A percentile compares a stretch with the other conserved stretches of the same genome.
These are phyloP conservation scores for Myiotriccus ornatus DNA, from an alignment of 2,797 vertebrate genomes.

Conservation along the genomic window DNA sequence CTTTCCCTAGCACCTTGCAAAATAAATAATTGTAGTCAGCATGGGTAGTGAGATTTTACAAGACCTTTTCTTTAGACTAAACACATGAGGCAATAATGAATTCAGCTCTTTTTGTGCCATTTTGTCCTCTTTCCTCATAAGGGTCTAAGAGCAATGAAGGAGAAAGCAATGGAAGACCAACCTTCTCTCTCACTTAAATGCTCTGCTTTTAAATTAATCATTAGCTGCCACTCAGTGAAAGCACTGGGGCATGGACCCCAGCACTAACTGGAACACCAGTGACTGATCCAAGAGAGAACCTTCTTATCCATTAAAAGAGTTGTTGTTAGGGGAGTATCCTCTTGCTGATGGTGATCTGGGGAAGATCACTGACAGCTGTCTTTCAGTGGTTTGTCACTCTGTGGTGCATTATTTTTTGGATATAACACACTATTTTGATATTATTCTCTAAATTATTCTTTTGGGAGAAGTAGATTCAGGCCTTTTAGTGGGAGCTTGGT, in stretches of 20 bases:
- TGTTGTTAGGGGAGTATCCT: neutral
- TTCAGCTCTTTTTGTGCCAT: rapidly evolving
- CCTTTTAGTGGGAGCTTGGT: neutral
- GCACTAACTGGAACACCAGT: neutral
- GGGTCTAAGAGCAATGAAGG: neutral
- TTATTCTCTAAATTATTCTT: neutral
- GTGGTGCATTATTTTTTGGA: neutral
- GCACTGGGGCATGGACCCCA: rapidly evolving
- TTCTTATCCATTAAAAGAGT: neutral
- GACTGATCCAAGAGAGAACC: neutral
- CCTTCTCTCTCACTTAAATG: neutral
- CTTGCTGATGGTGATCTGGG: neutral
- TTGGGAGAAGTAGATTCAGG: neutral
- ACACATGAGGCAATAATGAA: neutral
- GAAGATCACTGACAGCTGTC: neutral
- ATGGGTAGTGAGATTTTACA: neutral
- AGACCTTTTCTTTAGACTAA: neutral
- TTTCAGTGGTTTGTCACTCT: neutral
- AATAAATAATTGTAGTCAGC: neutral
- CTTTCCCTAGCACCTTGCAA: neutral
- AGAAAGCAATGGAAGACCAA: neutral
- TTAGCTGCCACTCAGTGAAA: neutral
- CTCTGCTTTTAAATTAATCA: neutral
- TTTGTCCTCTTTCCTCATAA: neutral
- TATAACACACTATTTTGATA: neutral